Base-by-base conservation (phyloP, 2,113 vertebrate genomes). In the Planiliza haematocheilus region DNA sequence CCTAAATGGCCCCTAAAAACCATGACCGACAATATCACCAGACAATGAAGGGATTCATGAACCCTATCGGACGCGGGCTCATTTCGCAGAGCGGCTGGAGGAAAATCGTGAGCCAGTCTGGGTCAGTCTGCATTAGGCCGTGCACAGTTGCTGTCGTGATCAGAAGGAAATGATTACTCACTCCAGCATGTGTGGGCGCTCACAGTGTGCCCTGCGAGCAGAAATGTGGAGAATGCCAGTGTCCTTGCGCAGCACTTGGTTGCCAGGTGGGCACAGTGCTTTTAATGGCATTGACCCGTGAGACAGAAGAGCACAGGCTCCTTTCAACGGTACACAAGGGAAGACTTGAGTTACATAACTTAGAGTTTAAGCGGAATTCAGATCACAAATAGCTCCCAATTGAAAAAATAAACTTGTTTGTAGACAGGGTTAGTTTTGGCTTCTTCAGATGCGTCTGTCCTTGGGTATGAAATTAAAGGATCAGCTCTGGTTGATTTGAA, bases 1-100 rank as follows among this genome's bases (percentile, higher is more conserved):
- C 61, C 51, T 49, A 69, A 87, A 82, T 62, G 70, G 18, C 43
- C 38, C 66, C 69, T 70, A 72, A 86, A 89, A 59, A 82, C 75
- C 57, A 58, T 58, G 72, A 84, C 67, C 74, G 45, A 72, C 76
- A 71, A 75, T 68, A 79, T 79, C 57, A 78, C 83, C 74, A 70
- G 65, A 73, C 52, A 21, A 62, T 63, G 63, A 82, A 66, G 63
- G 51, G 75, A 80, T 74, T 80, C 82, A 82, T 86, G 72, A 71
- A 52, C n/a, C 18, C 57, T 50, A 64, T 84, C 65, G 48, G 36
- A 60, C 56, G 76, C 37, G 8, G 73, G 59, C 59, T 79, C 59
- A 74, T 84, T 81, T 84, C 81, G 61, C 8, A 42, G 16, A 78
- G 30, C 17, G n/a, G 52, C 73, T 63, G 42, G 43, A 50, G 70